Conservation (phyloP, 2,888 invertebrate species). For the Labia minor region DNA sequence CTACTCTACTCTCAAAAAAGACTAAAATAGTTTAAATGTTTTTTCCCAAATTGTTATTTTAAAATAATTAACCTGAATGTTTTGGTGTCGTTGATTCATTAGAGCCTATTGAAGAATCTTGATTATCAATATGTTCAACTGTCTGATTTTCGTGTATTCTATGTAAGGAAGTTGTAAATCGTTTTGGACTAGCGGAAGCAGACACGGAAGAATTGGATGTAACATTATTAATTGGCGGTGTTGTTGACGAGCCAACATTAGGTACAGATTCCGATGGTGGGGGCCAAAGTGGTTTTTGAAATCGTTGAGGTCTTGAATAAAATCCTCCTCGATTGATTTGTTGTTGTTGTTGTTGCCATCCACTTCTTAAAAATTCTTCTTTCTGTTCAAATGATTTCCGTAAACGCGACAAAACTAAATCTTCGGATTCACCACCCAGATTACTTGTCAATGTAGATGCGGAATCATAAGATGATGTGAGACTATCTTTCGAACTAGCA, state of each 20-base stretch:
- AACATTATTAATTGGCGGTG: background rate
- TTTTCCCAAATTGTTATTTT: too few relatives aligned
- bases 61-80: background rate
- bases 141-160: background rate
- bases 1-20: too few relatives aligned
- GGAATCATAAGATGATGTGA: constrained; percentile 50
- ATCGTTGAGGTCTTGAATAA: constrained; percentile 66
- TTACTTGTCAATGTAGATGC: constrained; percentile 25
- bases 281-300: constrained; percentile 62
- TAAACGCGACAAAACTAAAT: constrained; percentile 38
- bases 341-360: background rate
- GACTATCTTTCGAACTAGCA: constrained; percentile 44
- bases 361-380: constrained; percentile 62
- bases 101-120: background rate
- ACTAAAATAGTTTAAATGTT: too few relatives aligned
- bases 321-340: constrained; percentile 45
- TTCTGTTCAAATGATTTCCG: constrained; percentile 79
- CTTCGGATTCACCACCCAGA: constrained; percentile 60
- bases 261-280: constrained; percentile 34
- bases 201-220: background rate
- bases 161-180: background rate
- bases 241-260: background rate
- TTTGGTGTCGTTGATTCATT: background rate
- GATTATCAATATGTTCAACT: background rate
- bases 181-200: background rate